Conservation (phyloP, 2,797 vertebrate genomes). For the Antennarius maculatus region DNA sequence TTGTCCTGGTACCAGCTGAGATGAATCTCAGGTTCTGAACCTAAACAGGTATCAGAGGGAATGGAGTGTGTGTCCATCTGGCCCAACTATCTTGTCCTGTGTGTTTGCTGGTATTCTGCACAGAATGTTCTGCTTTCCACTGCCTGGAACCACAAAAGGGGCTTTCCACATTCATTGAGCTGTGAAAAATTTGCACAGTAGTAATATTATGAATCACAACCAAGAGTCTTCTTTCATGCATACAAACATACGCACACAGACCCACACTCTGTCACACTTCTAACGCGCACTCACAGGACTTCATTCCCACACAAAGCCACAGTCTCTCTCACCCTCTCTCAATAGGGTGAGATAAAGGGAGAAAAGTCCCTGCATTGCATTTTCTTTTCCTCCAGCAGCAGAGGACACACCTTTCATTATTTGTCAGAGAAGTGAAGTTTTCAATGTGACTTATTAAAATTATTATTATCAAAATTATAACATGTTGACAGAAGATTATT, state of each 20-base stretch:
- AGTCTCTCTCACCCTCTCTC: conserved; percentile 31
- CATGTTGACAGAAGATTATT: no score
- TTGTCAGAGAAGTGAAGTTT: neutral
- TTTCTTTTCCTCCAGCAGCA: conserved; percentile 39
- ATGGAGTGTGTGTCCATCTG: conserved; percentile 27
- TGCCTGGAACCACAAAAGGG: conserved; percentile 68
- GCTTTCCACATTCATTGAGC: conserved; percentile 71
- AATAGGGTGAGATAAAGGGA: conserved; percentile 48
- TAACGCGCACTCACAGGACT: conserved; percentile 36
- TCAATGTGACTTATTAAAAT: no score
- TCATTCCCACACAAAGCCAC: conserved; percentile 63
- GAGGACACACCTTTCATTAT: no score
- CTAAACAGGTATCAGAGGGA: conserved; percentile 10
- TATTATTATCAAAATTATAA: no score
- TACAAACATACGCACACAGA: conserved; percentile 39
- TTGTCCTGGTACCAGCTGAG: conserved; percentile 2
- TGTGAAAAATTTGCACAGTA: conserved; percentile 66
- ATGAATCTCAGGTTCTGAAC: neutral
- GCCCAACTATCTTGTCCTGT: conserved; percentile 24
- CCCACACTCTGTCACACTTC: conserved; percentile 59
- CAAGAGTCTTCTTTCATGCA: conserved; percentile 45
- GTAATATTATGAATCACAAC: conserved; percentile 76
- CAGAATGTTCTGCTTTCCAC: conserved; percentile 50
- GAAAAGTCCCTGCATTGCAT: conserved; percentile 71
- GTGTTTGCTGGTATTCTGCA: conserved; percentile 21